These are phyloP conservation scores for Baryphthengus martii DNA, from an alignment of 2,113 vertebrate species.

Conservation along the genomic window DNA sequence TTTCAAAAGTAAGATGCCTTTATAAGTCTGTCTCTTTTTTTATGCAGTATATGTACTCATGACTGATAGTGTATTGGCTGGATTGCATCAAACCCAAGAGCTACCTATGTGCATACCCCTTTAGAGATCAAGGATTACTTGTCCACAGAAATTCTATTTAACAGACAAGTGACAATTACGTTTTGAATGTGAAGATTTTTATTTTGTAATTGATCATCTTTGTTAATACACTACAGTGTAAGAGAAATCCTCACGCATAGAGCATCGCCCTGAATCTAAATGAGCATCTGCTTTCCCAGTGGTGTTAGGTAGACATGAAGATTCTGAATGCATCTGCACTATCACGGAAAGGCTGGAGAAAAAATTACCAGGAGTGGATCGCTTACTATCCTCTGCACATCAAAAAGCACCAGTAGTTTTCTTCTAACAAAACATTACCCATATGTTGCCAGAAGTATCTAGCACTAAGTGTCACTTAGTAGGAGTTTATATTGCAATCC, in stretches of 20 bases:
- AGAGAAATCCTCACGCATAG: background rate
- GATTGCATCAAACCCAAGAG: background rate
- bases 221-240: background rate
- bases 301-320: background rate
- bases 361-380: background rate
- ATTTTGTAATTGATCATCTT: background rate
- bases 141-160: background rate
- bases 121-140: background rate
- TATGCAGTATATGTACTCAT: background rate
- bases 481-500: background rate
- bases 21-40: background rate
- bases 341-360: background rate
- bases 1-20: background rate
- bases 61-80: background rate
- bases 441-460: background rate
- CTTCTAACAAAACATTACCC: background rate
- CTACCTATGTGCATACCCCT: background rate
- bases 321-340: background rate
- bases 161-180: background rate
- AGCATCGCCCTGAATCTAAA: rapidly evolving
- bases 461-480: background rate
- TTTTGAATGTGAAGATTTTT: background rate
- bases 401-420: background rate
- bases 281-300: background rate
- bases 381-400: rapidly evolving